Conservation (phyloP, 2,113 vertebrate species). For the Erythrolamprus reginae region DNA sequence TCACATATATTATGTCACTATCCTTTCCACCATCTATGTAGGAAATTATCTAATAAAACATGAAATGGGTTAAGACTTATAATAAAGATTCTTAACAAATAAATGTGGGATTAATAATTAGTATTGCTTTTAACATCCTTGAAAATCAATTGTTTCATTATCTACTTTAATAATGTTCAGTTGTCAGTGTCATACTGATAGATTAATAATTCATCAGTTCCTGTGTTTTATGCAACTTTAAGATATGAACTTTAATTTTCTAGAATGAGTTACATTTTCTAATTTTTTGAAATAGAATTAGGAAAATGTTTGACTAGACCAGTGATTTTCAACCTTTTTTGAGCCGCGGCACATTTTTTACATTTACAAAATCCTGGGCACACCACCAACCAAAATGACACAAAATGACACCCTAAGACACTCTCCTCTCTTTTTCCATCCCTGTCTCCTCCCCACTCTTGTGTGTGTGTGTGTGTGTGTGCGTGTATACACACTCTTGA, state of each 20-base stretch:
- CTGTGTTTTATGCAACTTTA: not conserved
- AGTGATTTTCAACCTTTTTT: too few species aligned
- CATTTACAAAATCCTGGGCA: too few species aligned
- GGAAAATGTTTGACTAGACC: not conserved
- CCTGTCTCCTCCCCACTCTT: too few species aligned
- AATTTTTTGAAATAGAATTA: not conserved
- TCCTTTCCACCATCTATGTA: not conserved
- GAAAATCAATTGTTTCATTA: not conserved
- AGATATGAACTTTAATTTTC: not conserved
- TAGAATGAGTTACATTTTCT: not conserved
- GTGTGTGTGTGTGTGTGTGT: too few species aligned
- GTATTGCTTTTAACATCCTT: not conserved
- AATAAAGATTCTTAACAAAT: not conserved
- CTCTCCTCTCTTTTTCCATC: too few species aligned
- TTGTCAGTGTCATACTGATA: not conserved
- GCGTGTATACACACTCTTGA: too few species aligned
- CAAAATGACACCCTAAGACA: too few species aligned
- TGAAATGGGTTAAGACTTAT: not conserved
- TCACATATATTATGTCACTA: too few species aligned
- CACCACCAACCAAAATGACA: too few species aligned
- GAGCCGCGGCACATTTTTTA: too few species aligned
- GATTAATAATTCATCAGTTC: not conserved
- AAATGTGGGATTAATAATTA: not conserved
- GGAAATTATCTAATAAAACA: not conserved
- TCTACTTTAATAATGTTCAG: not conserved